These are phyloP conservation scores for Noturus placidus DNA, from an alignment of 2,113 vertebrate genomes.

Conservation along the genomic window DNA sequence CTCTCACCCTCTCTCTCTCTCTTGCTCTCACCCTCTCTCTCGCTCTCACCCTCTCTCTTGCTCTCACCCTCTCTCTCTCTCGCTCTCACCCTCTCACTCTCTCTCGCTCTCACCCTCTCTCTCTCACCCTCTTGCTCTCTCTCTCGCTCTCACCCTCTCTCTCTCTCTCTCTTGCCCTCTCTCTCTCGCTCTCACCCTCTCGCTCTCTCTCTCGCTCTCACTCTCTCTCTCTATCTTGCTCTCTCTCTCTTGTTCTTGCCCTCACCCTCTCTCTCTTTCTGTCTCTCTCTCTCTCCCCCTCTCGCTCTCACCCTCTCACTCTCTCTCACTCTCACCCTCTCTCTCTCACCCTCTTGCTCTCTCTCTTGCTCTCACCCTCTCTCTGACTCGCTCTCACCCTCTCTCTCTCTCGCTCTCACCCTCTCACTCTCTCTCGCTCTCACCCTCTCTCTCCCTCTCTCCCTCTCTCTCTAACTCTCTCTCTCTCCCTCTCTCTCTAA, in stretches of 20 bases:
- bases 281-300: no score
- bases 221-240: background rate
- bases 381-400: background rate
- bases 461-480: background rate
- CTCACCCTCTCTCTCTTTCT: no score
- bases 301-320: background rate
- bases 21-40: background rate
- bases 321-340: background rate
- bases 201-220: background rate
- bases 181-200: background rate
- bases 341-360: background rate
- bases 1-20: background rate
- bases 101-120: background rate
- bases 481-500: background rate
- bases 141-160: background rate
- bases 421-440: background rate
- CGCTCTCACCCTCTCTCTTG: no score
- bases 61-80: background rate
- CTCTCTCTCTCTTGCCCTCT: background rate
- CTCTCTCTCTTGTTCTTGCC: background rate
- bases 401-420: background rate
- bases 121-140: no score
- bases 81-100: background rate
- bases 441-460: background rate
- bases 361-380: background rate